Evolutionary conservation across 2,113 vertebrate genomes (phyloP).

Genomic region (Nycticorax nycticorax): DNA sequence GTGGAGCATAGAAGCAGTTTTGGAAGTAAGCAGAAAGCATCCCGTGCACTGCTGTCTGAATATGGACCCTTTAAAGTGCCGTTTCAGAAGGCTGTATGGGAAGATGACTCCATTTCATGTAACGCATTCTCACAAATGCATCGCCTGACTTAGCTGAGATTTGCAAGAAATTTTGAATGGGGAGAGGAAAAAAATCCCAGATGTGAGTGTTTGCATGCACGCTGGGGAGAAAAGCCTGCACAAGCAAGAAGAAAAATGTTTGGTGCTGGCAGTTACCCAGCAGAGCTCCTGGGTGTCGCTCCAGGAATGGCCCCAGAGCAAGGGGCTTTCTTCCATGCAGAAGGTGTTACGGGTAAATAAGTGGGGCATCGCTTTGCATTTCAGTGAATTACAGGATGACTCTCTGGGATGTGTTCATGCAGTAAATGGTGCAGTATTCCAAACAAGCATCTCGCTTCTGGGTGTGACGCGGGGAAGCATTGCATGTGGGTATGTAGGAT

Average conservation of each 20-base stretch:
- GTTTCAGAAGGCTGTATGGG: neutral
- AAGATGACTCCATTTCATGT: neutral
- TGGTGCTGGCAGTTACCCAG: neutral
- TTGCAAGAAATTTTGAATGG: neutral
- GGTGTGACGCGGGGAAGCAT: rapidly evolving
- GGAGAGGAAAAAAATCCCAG: neutral
- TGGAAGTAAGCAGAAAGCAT: neutral
- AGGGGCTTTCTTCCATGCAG: neutral
- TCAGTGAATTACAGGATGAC: neutral
- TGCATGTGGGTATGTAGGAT: neutral
- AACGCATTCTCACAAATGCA: rapidly evolving
- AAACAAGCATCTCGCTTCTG: neutral
- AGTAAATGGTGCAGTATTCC: neutral
- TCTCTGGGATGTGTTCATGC: neutral
- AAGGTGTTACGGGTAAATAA: neutral
- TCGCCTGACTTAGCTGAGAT: neutral
- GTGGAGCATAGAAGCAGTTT: neutral
- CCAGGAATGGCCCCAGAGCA: neutral
- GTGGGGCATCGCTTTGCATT: neutral
- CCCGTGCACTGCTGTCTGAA: neutral
- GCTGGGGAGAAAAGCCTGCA: neutral
- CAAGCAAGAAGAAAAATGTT: neutral
- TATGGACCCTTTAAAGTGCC: neutral
- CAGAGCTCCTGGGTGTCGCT: neutral
- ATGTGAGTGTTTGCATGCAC: neutral